Conservation (phyloP, 1,140 invertebrate species). For the Pogonognathellus flavescens region DNA sequence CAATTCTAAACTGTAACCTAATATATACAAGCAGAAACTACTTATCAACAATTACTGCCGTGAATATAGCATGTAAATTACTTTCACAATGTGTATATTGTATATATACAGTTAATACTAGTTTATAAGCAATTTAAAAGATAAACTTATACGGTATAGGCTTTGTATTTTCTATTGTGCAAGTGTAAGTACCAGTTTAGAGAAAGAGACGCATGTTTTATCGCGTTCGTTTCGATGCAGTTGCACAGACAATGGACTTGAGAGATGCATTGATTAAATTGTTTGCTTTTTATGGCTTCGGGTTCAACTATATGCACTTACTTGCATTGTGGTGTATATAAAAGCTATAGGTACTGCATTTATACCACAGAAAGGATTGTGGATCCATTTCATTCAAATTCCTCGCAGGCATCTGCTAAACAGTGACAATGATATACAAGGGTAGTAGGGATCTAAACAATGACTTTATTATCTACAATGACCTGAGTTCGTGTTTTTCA, state of each 20-base stretch:
- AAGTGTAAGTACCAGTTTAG: no score
- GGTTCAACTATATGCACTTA: not conserved
- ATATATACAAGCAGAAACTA: no score
- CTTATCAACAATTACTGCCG: no score
- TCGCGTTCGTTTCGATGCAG: not conserved
- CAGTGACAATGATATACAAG: conserved; percentile 19
- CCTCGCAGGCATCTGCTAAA: not conserved
- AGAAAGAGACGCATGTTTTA: not conserved
- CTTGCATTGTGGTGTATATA: not conserved
- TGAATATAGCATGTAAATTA: no score
- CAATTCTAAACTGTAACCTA: no score
- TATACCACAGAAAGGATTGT: not conserved
- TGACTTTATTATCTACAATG: conserved; percentile 26
- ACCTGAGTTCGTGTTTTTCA: not conserved
- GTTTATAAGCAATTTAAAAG: no score
- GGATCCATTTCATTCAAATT: not conserved
- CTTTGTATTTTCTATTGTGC: not conserved
- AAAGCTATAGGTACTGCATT: no score
- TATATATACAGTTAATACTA: no score
- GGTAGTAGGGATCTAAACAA: not conserved
- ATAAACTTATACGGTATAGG: no score
- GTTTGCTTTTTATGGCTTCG: not conserved
- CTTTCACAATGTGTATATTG: no score
- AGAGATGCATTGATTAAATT: conserved; percentile 27
- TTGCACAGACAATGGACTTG: not conserved